These are phyloP conservation scores for Crypturellus undulatus DNA, from an alignment of 2,113 vertebrate species.

Conservation along the genomic window DNA sequence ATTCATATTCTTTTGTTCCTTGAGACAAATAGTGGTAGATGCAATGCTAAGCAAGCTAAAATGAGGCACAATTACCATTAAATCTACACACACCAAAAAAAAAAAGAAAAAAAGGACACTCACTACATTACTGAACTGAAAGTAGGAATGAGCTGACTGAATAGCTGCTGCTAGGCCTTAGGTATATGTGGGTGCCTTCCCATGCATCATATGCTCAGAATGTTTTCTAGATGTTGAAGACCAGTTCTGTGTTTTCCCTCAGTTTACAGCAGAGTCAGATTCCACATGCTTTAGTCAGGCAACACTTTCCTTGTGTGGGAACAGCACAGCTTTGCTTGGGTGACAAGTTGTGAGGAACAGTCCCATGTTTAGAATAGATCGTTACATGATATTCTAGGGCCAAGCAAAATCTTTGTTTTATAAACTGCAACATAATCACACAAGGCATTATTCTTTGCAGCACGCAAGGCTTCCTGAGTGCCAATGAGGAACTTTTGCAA, in stretches of 20 bases:
- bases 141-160: background rate
- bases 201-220: background rate
- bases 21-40: background rate
- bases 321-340: background rate
- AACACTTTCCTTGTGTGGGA: background rate
- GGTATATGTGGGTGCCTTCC: background rate
- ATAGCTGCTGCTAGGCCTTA: background rate
- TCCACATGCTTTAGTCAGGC: background rate
- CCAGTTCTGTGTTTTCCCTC: background rate
- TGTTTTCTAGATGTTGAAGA: background rate
- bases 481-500: background rate
- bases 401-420: background rate
- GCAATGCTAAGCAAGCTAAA: background rate
- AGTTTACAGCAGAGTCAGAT: background rate
- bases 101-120: background rate
- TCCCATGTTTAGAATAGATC: background rate
- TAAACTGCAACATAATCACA: background rate
- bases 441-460: background rate
- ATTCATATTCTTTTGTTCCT: background rate
- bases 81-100: background rate
- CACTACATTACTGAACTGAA: background rate
- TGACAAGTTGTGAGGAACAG: background rate
- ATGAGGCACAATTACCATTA: background rate
- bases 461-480: background rate
- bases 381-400: background rate